A percentile compares a stretch with the other conserved stretches of the same genome.
These are phyloP conservation scores for Seriola rivoliana DNA, from an alignment of 2,113 vertebrate species.

Conservation along the genomic window DNA sequence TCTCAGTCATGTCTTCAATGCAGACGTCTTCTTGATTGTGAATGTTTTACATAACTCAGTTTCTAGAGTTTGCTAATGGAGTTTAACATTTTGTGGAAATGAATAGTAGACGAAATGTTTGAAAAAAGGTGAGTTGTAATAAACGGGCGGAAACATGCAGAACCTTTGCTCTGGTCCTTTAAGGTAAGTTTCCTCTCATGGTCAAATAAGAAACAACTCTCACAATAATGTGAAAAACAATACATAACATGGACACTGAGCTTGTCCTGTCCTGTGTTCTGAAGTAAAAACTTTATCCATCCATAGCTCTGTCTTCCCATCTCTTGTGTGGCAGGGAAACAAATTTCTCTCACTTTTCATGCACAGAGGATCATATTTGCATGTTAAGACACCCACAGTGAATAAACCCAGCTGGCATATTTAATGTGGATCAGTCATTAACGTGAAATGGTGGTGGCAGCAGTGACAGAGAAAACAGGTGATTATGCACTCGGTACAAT, in stretches of 20 bases:
- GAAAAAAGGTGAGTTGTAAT: neutral
- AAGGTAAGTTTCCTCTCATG: no score
- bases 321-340: neutral
- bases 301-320: neutral
- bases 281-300: neutral
- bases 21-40: no score
- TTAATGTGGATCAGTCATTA: neutral
- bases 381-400: neutral
- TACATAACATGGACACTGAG: neutral
- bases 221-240: neutral
- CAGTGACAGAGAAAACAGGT: constrained; percentile 34
- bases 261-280: neutral
- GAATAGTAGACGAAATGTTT: neutral
- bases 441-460: constrained; percentile 4
- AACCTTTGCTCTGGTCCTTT: neutral
- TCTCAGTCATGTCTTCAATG: no score
- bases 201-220: neutral
- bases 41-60: no score
- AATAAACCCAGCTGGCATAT: neutral
- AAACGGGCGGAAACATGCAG: neutral
- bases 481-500: constrained; percentile 13
- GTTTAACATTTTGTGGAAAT: neutral
- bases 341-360: neutral
- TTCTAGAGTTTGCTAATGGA: no score
- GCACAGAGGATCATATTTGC: neutral